These are phyloP conservation scores for Acyrthosiphon pisum DNA, from an alignment of 1,140 invertebrate genomes.

Conservation along the genomic window DNA sequence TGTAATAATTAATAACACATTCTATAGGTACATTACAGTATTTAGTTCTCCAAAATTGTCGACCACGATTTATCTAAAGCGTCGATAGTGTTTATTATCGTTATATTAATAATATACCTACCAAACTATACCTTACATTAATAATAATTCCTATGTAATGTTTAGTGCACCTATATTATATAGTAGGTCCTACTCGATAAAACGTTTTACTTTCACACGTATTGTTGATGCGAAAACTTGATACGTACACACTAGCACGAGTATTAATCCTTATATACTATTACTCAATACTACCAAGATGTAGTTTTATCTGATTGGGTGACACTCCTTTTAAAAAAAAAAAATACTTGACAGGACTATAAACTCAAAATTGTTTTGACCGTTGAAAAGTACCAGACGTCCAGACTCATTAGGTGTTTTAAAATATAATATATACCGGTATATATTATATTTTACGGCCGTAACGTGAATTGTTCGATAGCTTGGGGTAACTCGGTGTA, in stretches of 20 bases:
- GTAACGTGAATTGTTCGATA: neutral
- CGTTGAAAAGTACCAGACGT: neutral
- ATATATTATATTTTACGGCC: too few species aligned
- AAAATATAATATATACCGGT: neutral
- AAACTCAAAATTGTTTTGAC: neutral
- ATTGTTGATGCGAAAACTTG: neutral
- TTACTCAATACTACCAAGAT: neutral
- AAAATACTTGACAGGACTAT: neutral
- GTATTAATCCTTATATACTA: neutral
- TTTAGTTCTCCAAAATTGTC: neutral
- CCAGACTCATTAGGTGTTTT: neutral
- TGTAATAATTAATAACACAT: neutral
- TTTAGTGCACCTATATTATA: neutral
- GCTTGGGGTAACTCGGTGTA: neutral
- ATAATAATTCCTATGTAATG: neutral
- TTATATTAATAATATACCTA: neutral
- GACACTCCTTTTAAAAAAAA: neutral
- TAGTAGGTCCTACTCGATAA: neutral
- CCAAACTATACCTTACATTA: neutral
- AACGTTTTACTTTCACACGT: constrained; percentile 14
- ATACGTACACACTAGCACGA: neutral
- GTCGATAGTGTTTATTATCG: neutral
- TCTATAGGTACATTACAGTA: neutral
- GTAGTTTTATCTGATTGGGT: neutral
- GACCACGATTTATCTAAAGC: constrained; percentile 6